phyloP scores from a whole-genome alignment of 2,797 vertebrate genomes.

The Champsocephalus esox region DNA sequence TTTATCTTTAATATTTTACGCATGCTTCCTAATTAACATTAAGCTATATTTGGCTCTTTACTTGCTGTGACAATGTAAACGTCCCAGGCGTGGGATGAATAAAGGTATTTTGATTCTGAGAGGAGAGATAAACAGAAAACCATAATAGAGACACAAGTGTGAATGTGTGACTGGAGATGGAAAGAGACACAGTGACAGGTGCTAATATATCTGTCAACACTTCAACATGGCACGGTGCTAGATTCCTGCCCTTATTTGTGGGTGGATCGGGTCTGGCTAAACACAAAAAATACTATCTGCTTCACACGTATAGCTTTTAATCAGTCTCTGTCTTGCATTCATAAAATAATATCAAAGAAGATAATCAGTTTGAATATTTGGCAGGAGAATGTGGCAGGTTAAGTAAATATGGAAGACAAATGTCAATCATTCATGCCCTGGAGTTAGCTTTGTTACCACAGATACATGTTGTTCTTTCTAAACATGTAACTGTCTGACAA shows the following conservation, averaged over 20 bases:
- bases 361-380: conserved; percentile 8
- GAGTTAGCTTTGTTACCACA: conserved; percentile 5
- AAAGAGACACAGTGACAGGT: conserved; percentile 46
- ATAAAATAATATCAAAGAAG: not conserved
- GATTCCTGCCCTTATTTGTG: conserved; percentile 14
- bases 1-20: too few relatives aligned
- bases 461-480: not conserved
- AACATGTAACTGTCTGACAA: not conserved
- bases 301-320: not conserved
- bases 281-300: not conserved
- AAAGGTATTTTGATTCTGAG: too few relatives aligned
- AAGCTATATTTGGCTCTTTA: too few relatives aligned
- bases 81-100: too few relatives aligned
- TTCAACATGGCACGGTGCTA: conserved; percentile 9
- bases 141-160: conserved; percentile 19
- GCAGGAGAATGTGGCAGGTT: not conserved
- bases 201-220: conserved; percentile 70
- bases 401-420: not conserved
- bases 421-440: not conserved
- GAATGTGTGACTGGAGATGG: conserved; percentile 12
- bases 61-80: too few relatives aligned
- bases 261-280: not conserved
- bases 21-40: too few relatives aligned
- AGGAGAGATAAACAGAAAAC: not conserved
- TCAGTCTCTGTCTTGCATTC: not conserved